A percentile compares a stretch with the other conserved stretches of the same genome.
Conservation (phyloP, 2,888 invertebrate species). For the Crematogaster levior region DNA sequence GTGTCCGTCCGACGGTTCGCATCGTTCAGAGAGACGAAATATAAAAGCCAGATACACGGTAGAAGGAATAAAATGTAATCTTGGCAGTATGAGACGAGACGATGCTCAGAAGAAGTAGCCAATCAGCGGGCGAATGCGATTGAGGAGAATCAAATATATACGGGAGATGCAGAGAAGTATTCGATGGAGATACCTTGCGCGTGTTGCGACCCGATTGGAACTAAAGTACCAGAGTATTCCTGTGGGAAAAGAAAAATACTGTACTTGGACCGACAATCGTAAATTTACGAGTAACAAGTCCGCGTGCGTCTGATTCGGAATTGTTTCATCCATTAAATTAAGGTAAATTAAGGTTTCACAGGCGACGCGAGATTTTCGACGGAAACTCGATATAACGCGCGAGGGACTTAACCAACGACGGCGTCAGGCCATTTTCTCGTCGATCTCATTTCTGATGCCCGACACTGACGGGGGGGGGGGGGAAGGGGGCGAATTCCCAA, state of each 20-base stretch:
- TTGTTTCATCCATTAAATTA: conserved; percentile 25
- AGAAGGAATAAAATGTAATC: conserved; percentile 27
- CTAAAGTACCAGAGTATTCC: not conserved
- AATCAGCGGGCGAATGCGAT: not conserved
- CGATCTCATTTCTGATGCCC: not conserved
- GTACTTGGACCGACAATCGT: not conserved
- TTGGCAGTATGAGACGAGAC: not conserved
- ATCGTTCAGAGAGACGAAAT: conserved; percentile 14
- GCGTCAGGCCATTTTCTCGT: conserved; percentile 36
- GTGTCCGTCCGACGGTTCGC: conserved; percentile 29
- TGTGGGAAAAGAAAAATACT: not conserved
- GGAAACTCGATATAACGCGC: not conserved
- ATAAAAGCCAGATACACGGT: conserved; percentile 15
- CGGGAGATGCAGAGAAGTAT: not conserved
- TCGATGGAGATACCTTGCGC: not conserved
- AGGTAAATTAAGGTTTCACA: conserved; percentile 10
- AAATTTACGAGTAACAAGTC: not conserved
- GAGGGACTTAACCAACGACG: conserved; percentile 8
- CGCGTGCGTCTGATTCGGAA: not conserved
- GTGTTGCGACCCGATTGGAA: not conserved
- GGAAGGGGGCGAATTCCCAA: conserved; percentile 44
- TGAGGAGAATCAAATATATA: not conserved
- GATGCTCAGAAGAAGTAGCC: not conserved
- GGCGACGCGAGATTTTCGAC: not conserved
- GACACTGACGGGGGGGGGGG: not conserved